Conservation (phyloP, 2,113 vertebrate genomes). For the Proteles cristata region DNA sequence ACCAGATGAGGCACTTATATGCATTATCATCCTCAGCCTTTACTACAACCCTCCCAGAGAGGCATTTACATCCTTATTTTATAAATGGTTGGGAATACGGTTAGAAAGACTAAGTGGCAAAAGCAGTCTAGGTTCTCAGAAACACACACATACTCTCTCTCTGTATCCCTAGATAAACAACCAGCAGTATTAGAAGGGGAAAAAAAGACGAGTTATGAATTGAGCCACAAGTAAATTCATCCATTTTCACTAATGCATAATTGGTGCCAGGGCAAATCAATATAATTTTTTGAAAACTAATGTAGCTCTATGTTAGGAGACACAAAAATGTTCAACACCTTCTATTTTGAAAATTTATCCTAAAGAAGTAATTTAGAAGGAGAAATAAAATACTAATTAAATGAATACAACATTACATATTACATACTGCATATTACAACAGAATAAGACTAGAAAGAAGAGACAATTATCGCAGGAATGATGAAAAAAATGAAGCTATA, state of each 20-base stretch:
- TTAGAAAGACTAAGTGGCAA: slow-evolving; percentile 22
- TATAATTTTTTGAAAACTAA: slow-evolving; percentile 32
- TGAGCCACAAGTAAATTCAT: slow-evolving; percentile 1
- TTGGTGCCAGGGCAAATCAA: background rate
- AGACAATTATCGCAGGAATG: background rate
- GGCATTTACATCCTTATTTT: background rate
- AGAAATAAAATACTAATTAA: background rate
- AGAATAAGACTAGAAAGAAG: background rate
- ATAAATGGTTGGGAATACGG: background rate
- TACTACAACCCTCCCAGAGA: background rate
- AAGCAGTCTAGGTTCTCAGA: background rate
- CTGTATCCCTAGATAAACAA: background rate
- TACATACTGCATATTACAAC: background rate
- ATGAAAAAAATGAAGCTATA: background rate
- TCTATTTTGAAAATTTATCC: background rate
- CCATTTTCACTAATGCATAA: background rate
- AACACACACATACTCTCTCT: background rate
- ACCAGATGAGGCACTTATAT: background rate
- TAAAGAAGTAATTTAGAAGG: background rate
- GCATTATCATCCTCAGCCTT: background rate
- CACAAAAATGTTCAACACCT: background rate
- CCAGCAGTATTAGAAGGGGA: background rate
- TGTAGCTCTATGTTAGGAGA: slow-evolving; percentile 10
- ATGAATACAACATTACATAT: background rate
- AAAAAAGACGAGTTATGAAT: background rate